These are phyloP conservation scores for Nymphalis urticae DNA, from an alignment of 2,888 invertebrate genomes.

Conservation along the genomic window DNA sequence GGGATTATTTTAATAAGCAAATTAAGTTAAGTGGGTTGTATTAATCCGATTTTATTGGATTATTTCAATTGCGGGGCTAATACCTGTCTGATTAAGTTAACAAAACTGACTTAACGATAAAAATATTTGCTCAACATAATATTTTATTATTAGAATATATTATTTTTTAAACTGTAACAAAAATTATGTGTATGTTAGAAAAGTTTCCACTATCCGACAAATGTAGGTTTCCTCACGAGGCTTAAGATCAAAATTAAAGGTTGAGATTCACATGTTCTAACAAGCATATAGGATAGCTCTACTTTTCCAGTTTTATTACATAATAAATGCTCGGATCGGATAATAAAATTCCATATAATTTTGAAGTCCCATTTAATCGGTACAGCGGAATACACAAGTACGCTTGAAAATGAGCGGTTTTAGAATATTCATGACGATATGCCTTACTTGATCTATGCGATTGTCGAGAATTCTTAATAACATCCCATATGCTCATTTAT, in stretches of 20 bases:
- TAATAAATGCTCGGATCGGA: not conserved
- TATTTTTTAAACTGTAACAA: not conserved
- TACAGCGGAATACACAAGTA: conserved; percentile 32
- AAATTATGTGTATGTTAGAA: too few species aligned
- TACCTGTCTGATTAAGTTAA: conserved; percentile 21
- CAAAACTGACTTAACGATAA: conserved; percentile 10
- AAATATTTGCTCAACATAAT: not conserved
- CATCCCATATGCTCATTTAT: not conserved
- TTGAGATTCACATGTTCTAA: too few species aligned
- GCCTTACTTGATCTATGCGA: not conserved
- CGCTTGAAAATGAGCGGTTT: conserved; percentile 19
- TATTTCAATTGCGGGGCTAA: conserved; percentile 26
- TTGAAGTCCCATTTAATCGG: conserved; percentile 33
- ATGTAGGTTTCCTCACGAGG: too few species aligned
- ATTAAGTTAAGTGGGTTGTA: conserved; percentile 18
- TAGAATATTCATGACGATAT: conserved; percentile 27
- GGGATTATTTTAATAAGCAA: conserved; percentile 7
- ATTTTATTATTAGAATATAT: not conserved
- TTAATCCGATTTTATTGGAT: conserved; percentile 25
- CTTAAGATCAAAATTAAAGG: too few species aligned
- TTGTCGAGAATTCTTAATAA: not conserved
- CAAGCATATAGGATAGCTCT: too few species aligned
- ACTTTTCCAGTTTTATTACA: too few species aligned
- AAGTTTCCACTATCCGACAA: too few species aligned
- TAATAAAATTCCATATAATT: conserved; percentile 27